Base-by-base conservation (phyloP, 2,888 invertebrate species). In the Eupithecia insigniata region DNA sequence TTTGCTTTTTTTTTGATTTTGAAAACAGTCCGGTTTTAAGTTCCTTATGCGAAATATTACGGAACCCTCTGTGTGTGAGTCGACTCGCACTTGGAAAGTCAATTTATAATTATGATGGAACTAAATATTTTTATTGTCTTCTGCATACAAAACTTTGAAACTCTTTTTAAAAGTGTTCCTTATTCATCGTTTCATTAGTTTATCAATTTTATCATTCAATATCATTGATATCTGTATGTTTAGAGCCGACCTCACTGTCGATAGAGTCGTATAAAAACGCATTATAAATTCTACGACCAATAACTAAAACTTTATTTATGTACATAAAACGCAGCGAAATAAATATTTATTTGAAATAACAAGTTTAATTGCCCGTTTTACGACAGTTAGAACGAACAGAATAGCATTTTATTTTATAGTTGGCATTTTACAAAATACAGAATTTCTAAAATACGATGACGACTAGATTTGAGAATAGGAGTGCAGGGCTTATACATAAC, bases 261-360 rank as follows among this genome's bases (percentile, higher is more conserved):
- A 46, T 51, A 22, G 10, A 26, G 26, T 55, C 55, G 26, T 55
- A 55, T 26, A 55, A 55, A 22, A 26, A 55, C 12, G 26, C 12
- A 55, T 55, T 55, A 55, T 55, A 22, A 51, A 51, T 26, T 55
- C 22, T 55, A 55, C 14, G 26, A 55, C 26, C 55, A 55, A 55
- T 55, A 26, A 55, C 55, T 55, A 55, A 51, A 55, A 26, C 26
- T 51, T 51, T 51, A 22, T 51, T 26, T 12, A 55, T 12, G 26
- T 22, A 14, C 26, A 2, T 55, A 55, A 51, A 55, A 55, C 14
- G 55, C 22, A 55, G 55, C 22, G 14, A 26, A 4, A 55, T 55
- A 55, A 55, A 55, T 26, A 26, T 26, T 55, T 26, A 26, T 55
- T 55, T 26, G 14, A 55, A 26, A 55, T 55, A 55, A 26, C 3